Base-by-base conservation (phyloP, 2,113 vertebrate species). In the Porphyrio hochstetteri region DNA sequence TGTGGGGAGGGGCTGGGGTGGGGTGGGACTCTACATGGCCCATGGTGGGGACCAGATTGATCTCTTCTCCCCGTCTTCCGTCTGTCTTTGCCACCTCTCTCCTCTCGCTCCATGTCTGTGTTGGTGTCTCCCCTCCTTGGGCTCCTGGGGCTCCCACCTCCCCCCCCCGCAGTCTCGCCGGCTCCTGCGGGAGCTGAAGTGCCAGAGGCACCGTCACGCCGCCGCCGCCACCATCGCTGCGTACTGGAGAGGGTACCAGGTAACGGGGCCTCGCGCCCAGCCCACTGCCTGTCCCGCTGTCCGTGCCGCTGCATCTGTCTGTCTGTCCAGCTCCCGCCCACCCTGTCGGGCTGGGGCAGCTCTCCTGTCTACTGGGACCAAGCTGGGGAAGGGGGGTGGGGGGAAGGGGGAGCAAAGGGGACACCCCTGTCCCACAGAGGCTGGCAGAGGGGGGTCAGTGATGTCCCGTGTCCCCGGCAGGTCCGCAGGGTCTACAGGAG, bases 401-500 rank as follows among this genome's bases (percentile, higher is more conserved):
- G 6, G 7, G 23, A 42, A 42, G 14, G 42, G 1, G 52, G 9
- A 5, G 48, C 48, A 50, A 50, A 0, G 9, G 4, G 7, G 40
- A 31, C 36, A 19, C 8, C 5, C 4, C 0, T 10, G 59, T 60
- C 18, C 33, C 8, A 0, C 1, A 3, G 56, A 38, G 28, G 31
- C 24, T 21, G 63, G 59, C 9, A 7, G 42, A 0, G 1, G 28
- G 56, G 11, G 27, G 55, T 27, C 3, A 53, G 40, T 0, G 5
- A 13, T 18, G 52, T 5, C 33, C 3, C 0, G 1, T 3, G 2
- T 28, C 57, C 29, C 78, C 1, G 82, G 16, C 97, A 98, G 98
- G 96, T 75, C 5, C 98, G 98, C 85, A 98, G 91, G 95, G 53
- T 31, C 23, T 98, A 98, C 87, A 81, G 97, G 74, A 98, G 91